Conservation (phyloP, 2,888 invertebrate genomes). For the Scaptomyza cyrtandrae region DNA sequence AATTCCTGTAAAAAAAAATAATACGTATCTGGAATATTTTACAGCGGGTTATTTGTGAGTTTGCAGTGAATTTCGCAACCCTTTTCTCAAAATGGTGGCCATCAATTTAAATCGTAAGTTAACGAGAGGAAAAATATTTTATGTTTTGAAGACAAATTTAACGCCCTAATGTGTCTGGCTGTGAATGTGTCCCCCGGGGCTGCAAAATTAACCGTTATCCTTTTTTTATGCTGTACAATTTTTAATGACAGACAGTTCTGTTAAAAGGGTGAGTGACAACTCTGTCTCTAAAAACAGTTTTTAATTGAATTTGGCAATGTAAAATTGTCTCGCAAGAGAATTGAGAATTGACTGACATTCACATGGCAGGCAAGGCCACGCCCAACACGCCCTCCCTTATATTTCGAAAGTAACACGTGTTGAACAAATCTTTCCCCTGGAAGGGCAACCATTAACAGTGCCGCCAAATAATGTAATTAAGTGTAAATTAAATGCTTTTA, state of each 20-base stretch:
- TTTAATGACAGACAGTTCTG: background rate
- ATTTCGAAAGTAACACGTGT: slow-evolving; percentile 28
- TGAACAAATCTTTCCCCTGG: background rate
- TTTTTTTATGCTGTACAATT: slow-evolving; percentile 3
- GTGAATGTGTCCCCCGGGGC: slow-evolving; percentile 3
- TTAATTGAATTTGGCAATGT: slow-evolving; percentile 57
- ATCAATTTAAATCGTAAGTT: slow-evolving; percentile 72
- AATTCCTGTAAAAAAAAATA: slow-evolving; percentile 6
- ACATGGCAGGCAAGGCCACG: slow-evolving; percentile 19
- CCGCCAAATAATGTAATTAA: slow-evolving; percentile 75
- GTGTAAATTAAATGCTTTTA: slow-evolving; percentile 80
- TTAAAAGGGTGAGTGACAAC: slow-evolving; percentile 8
- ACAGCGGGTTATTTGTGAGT: slow-evolving; percentile 22
- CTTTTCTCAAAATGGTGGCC: slow-evolving; percentile 62
- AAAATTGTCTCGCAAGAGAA: slow-evolving; percentile 43
- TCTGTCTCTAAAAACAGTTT: slow-evolving; percentile 25
- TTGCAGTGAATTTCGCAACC: slow-evolving; percentile 28
- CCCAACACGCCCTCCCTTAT: slow-evolving; percentile 3
- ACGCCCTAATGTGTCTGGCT: slow-evolving; percentile 1
- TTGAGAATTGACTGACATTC: slow-evolving; percentile 62
- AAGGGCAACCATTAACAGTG: slow-evolving; percentile 1
- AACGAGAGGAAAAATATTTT: slow-evolving; percentile 5
- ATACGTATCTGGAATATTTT: slow-evolving; percentile 15
- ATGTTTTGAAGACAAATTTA: slow-evolving; percentile 3
- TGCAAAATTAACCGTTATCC: slow-evolving; percentile 5